Evolutionary conservation across 1,140 invertebrate genomes (phyloP).

Genomic region (Armadillidium nasatum): DNA sequence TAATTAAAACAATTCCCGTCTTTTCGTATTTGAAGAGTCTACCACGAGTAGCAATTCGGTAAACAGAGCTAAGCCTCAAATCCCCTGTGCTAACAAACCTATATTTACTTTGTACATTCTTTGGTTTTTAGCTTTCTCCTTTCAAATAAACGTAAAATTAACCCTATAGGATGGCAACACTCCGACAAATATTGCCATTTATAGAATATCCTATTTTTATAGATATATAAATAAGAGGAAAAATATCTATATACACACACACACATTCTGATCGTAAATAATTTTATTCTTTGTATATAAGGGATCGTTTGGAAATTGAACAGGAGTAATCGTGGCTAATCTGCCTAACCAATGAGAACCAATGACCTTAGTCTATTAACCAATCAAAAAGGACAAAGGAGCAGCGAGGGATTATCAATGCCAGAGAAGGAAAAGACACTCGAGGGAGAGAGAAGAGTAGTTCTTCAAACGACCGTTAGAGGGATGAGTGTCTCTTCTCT

Average conservation of each 20-base stretch:
- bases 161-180: background rate
- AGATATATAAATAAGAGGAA: background rate
- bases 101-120: constrained; percentile 3
- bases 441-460: background rate
- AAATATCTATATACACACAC: background rate
- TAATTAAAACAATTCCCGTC: constrained; percentile 2
- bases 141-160: constrained; percentile 9
- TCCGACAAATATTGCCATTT: background rate
- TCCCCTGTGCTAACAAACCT: constrained; percentile 2
- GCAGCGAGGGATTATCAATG: background rate
- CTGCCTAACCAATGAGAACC: background rate
- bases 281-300: background rate
- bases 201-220: background rate
- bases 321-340: constrained; percentile 9
- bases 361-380: constrained; percentile 10
- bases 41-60: constrained; percentile 8
- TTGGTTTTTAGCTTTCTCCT: constrained; percentile 5
- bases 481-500: background rate
- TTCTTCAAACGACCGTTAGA: background rate
- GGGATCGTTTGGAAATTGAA: constrained; percentile 9
- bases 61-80: constrained; percentile 5
- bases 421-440: constrained; percentile 2
- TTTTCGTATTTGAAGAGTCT: background rate
- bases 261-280: background rate
- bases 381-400: constrained; percentile 12